Conservation (phyloP, 2,797 vertebrate genomes). For the Sebastes alutus region DNA sequence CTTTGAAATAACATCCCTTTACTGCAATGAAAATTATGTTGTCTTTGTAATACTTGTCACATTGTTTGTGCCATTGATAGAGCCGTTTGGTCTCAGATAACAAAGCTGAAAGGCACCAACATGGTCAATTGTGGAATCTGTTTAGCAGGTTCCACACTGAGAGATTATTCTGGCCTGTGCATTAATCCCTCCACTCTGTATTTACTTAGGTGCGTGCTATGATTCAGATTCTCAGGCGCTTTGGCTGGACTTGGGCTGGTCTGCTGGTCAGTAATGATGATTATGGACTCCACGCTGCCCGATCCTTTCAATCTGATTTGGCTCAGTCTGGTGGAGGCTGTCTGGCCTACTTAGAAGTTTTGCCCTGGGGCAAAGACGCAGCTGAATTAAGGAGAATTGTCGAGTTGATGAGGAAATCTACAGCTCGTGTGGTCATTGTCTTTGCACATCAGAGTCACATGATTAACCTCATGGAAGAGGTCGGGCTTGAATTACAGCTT, state of each 20-base stretch:
- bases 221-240: constrained; percentile 71
- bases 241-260: constrained; percentile 77
- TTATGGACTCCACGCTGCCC: constrained; percentile 70
- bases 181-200: background rate
- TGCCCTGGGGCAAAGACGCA: constrained; percentile 54
- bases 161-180: background rate
- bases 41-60: too few species aligned
- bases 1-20: too few species aligned
- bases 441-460: constrained; percentile 51
- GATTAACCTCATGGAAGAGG: constrained; percentile 53
- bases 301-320: constrained; percentile 54
- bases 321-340: constrained; percentile 46
- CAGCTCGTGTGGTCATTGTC: constrained; percentile 60
- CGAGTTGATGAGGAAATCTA: constrained; percentile 49
- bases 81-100: too few species aligned
- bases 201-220: constrained; percentile 54
- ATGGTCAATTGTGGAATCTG: too few species aligned
- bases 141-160: too few species aligned
- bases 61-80: too few species aligned
- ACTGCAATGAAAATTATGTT: too few species aligned
- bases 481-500: background rate
- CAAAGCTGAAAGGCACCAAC: background rate
- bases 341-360: constrained; percentile 68
- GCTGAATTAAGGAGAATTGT: constrained; percentile 49
- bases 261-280: constrained; percentile 74